A percentile compares a stretch with the other conserved stretches of the same genome.
Conservation (phyloP, 1,140 invertebrate species). For the Drosophila fuyamai region DNA sequence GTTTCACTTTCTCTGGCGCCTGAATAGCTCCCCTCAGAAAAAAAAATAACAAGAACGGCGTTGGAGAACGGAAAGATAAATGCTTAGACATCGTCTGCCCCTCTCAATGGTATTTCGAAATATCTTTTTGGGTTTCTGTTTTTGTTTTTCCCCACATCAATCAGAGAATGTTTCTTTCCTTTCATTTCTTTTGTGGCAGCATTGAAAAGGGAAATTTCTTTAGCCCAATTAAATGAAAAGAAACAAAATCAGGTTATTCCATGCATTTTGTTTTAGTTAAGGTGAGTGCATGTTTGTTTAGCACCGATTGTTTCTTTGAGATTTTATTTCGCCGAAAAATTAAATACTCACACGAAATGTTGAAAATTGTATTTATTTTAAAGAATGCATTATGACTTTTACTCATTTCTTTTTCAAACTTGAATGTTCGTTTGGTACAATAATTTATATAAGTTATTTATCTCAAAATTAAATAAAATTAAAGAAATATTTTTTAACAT, state of each 20-base stretch:
- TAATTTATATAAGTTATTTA: too few species aligned
- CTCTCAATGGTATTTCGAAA: slow-evolving; percentile 39
- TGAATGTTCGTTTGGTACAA: too few species aligned
- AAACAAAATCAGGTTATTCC: slow-evolving; percentile 35
- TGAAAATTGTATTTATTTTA: too few species aligned
- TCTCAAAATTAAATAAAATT: too few species aligned
- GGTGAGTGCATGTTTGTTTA: slow-evolving; percentile 15
- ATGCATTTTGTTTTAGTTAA: not conserved
- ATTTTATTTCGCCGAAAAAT: slow-evolving; percentile 3
- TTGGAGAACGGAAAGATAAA: slow-evolving; percentile 47
- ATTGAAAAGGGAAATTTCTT: slow-evolving; percentile 61
- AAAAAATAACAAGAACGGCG: slow-evolving; percentile 27
- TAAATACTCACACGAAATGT: too few species aligned
- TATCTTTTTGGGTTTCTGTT: slow-evolving; percentile 19
- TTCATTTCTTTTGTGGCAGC: slow-evolving; percentile 44
- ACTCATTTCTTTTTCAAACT: not conserved
- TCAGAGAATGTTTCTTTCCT: slow-evolving; percentile 43
- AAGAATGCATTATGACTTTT: too few species aligned
- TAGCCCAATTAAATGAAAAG: slow-evolving; percentile 36
- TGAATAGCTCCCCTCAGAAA: slow-evolving; percentile 22
- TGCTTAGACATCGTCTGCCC: slow-evolving; percentile 36
- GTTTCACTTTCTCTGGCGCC: slow-evolving; percentile 81
- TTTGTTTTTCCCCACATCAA: slow-evolving; percentile 39
- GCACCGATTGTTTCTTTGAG: slow-evolving; percentile 1
- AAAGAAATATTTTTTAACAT: too few species aligned